Conservation (phyloP, 2,113 vertebrate species). For the Sorex araneus region DNA sequence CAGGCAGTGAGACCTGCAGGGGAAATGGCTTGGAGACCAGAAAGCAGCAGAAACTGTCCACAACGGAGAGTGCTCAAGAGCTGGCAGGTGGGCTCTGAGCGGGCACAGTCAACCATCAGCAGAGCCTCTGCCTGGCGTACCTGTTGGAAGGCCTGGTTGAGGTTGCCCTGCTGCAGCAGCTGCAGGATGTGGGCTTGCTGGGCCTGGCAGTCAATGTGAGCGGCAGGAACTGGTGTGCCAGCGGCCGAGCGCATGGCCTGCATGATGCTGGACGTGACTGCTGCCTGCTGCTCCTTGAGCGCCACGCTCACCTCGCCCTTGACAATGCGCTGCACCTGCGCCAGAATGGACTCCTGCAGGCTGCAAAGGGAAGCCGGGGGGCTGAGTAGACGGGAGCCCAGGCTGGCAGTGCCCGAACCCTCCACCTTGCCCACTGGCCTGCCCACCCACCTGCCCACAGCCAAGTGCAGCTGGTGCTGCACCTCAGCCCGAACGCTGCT, state of each 20-base stretch:
- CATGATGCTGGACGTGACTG: constrained; percentile 98
- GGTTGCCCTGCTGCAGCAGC: constrained; percentile 97
- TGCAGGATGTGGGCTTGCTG: constrained; percentile 97
- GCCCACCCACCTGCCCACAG: constrained; percentile 95
- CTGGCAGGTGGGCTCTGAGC: accelerated
- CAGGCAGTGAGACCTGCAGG: neutral
- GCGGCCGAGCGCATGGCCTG: constrained; percentile 98
- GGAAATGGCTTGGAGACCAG: neutral
- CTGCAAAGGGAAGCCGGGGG: constrained; percentile 85
- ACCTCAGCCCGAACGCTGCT: constrained; percentile 94
- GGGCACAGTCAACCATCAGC: neutral
- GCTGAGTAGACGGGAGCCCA: neutral
- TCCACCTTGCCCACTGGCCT: neutral
- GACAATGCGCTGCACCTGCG: constrained; percentile 97
- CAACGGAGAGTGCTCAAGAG: neutral
- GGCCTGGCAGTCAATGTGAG: constrained; percentile 97
- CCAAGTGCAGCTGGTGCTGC: constrained; percentile 96
- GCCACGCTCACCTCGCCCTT: constrained; percentile 97
- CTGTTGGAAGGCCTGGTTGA: constrained; percentile 99
- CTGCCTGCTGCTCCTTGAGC: constrained; percentile 98
- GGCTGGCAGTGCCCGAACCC: constrained; percentile 24
- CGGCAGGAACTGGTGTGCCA: constrained; percentile 94
- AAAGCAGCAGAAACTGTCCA: neutral
- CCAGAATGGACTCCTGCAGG: constrained; percentile 97
- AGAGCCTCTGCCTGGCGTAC: constrained; percentile 82